These are phyloP conservation scores for Luperina testacea DNA, from an alignment of 2,888 invertebrate species.

Conservation along the genomic window DNA sequence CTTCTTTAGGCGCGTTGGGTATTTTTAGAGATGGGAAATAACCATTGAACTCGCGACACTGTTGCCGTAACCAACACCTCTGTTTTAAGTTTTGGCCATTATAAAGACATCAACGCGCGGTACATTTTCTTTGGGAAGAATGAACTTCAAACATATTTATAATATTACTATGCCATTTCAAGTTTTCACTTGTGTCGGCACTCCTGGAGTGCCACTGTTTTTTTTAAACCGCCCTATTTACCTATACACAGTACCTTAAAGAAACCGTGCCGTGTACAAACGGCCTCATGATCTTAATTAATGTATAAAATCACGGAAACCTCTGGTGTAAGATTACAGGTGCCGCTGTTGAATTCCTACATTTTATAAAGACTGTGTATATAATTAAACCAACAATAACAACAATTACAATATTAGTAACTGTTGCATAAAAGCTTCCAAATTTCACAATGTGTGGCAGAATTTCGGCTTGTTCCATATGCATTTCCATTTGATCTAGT, in stretches of 20 bases:
- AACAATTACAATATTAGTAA: slow-evolving; percentile 16
- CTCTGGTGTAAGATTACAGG: slow-evolving; percentile 42
- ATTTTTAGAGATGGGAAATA: too few species aligned
- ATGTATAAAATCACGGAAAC: slow-evolving; percentile 24
- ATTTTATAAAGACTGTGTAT: slow-evolving; percentile 23
- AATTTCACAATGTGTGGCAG: slow-evolving; percentile 32
- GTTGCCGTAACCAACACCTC: too few species aligned
- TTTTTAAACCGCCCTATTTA: background rate
- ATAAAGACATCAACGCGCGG: too few species aligned
- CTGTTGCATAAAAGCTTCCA: slow-evolving; percentile 33
- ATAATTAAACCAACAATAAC: slow-evolving; percentile 23
- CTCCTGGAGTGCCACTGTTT: background rate
- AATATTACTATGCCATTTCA: too few species aligned
- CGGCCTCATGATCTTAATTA: background rate
- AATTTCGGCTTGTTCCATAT: background rate
- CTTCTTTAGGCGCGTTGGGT: too few species aligned
- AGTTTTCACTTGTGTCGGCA: background rate
- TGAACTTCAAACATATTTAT: too few species aligned
- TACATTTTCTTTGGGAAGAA: too few species aligned
- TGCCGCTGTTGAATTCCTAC: background rate
- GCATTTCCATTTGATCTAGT: slow-evolving; percentile 31
- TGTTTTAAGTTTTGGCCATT: too few species aligned
- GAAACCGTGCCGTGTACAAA: background rate
- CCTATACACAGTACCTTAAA: background rate
- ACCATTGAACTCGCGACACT: too few species aligned